phyloP scores from a whole-genome alignment of 2,888 invertebrate species.

The Drosophila siamana region DNA sequence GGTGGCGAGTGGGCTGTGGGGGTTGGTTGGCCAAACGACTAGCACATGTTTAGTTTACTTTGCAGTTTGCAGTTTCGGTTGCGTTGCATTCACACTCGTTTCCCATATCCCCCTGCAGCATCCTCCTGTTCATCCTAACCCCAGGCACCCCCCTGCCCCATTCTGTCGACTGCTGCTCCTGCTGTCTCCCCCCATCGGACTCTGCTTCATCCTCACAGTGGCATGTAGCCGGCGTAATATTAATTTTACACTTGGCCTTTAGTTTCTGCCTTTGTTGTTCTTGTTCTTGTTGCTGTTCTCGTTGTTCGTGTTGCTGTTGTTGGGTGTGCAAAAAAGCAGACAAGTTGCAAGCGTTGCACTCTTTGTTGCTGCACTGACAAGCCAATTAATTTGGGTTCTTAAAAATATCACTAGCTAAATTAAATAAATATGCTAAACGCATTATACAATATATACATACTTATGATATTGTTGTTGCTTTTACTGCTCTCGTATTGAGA shows the following conservation, averaged over 20 bases:
- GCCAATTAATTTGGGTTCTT: constrained; percentile 79
- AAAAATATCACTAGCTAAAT: constrained; percentile 76
- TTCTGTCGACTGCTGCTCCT: not conserved
- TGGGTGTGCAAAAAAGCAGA: constrained; percentile 57
- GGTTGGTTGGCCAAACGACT: constrained; percentile 64
- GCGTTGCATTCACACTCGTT: constrained; percentile 67
- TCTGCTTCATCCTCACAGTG: constrained; percentile 10
- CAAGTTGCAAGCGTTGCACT: constrained; percentile 31
- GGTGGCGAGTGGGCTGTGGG: constrained; percentile 12
- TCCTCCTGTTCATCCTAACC: no score
- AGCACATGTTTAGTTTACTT: constrained; percentile 83
- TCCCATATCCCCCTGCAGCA: constrained; percentile 23
- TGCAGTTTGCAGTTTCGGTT: constrained; percentile 80
- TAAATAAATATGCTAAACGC: constrained; percentile 75
- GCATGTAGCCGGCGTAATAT: constrained; percentile 73
- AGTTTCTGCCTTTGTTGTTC: constrained; percentile 63
- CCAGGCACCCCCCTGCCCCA: no score
- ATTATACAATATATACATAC: constrained; percentile 40
- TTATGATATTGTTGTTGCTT: constrained; percentile 33
- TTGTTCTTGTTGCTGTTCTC: constrained; percentile 24
- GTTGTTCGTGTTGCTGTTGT: constrained; percentile 29
- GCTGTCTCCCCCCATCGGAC: not conserved
- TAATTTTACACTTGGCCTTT: constrained; percentile 85
- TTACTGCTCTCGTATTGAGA: constrained; percentile 3
- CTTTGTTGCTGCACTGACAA: constrained; percentile 59